Evolutionary conservation across 2,888 invertebrate species (phyloP).

Genomic region (Agapostemon virescens): DNA sequence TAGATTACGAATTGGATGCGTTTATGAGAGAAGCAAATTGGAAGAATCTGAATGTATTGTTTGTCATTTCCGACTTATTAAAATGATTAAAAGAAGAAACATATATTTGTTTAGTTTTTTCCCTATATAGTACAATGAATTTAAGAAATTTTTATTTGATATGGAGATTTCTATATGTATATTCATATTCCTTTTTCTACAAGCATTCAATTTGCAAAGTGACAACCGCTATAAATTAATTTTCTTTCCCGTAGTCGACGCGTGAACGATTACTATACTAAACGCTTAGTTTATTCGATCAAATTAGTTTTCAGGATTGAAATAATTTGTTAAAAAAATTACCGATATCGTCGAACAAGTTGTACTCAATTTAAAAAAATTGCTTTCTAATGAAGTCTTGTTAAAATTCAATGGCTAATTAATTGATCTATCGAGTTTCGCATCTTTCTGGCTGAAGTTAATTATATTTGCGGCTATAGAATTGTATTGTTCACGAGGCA

Average conservation of each 20-base stretch:
- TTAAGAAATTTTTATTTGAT: no score
- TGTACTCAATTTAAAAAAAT: neutral
- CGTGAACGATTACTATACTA: neutral
- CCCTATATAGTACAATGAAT: no score
- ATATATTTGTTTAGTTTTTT: no score
- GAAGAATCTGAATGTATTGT: no score
- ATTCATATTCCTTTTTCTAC: no score
- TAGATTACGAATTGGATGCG: neutral
- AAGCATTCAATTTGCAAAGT: neutral
- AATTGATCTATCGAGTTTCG: neutral
- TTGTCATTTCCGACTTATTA: no score
- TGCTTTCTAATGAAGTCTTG: neutral
- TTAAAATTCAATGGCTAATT: neutral
- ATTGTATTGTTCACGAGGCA: neutral
- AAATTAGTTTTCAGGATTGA: neutral
- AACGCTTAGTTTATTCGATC: neutral
- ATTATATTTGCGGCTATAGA: neutral
- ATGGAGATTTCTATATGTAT: no score
- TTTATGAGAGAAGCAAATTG: neutral
- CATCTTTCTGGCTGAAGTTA: neutral
- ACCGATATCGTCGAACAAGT: neutral
- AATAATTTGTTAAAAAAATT: neutral
- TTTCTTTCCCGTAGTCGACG: neutral
- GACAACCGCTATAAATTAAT: neutral
- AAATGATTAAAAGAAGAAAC: no score